Percentiles rank a stretch among this genome's conserved stretches.
Conservation (phyloP, 2,113 vertebrate genomes). For the Falco punctatus region DNA sequence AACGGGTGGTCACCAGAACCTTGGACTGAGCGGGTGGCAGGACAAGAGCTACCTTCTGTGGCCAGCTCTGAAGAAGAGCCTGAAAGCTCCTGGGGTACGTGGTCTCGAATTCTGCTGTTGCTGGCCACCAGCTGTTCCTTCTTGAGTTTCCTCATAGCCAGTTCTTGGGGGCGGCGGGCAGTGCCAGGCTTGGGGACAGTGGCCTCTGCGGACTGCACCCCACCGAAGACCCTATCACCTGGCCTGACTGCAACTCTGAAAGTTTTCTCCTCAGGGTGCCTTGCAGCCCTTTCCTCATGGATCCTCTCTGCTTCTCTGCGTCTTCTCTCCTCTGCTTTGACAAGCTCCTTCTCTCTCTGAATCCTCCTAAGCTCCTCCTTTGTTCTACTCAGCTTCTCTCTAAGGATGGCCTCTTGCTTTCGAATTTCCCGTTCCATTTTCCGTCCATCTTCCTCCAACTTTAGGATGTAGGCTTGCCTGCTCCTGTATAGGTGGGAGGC, state of each 20-base stretch:
- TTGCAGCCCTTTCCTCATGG: background rate
- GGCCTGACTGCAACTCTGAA: background rate
- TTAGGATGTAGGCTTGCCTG: slow-evolving; percentile 50
- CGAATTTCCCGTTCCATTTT: slow-evolving; percentile 75
- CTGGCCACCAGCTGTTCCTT: slow-evolving; percentile 51
- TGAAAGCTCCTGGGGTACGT: background rate
- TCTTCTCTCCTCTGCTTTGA: slow-evolving; percentile 38
- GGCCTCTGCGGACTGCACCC: background rate
- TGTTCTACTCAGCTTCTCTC: slow-evolving; percentile 79
- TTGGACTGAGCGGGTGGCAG: background rate
- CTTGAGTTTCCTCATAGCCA: slow-evolving; percentile 48
- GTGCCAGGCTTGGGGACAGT: background rate
- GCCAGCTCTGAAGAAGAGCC: background rate
- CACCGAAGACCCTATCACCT: background rate
- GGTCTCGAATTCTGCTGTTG: slow-evolving; percentile 54
- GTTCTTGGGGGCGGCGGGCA: background rate
- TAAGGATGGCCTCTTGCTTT: slow-evolving; percentile 77
- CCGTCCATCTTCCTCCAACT: slow-evolving; percentile 64
- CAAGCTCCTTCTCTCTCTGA: slow-evolving; percentile 64
- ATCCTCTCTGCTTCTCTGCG: background rate
- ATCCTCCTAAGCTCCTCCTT: slow-evolving; percentile 76
- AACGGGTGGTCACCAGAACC: background rate
- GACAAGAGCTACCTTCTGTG: background rate
- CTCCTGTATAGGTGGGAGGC: background rate
- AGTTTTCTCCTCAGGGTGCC: background rate